phyloP scores from a whole-genome alignment of 2,113 vertebrate species.

The Emydocephalus ijimae region DNA sequence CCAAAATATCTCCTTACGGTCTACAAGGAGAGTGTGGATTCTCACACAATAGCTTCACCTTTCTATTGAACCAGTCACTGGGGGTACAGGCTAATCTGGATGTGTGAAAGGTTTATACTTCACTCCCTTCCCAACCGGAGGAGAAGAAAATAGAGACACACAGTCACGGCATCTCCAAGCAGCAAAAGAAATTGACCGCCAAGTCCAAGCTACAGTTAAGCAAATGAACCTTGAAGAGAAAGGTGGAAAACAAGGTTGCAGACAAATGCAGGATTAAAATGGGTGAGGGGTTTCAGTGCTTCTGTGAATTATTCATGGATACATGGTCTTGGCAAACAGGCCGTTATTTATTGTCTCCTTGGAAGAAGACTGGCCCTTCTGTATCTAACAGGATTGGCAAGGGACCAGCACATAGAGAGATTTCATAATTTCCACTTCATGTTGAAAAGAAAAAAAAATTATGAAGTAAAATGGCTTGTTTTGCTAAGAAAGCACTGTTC shows the following conservation, averaged over 20 bases:
- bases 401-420: background rate
- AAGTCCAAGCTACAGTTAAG: background rate
- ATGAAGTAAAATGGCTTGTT: background rate
- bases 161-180: background rate
- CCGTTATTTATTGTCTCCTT: background rate
- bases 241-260: background rate
- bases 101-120: rapidly evolving
- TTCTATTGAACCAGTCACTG: conserved; percentile 6
- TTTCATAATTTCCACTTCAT: background rate
- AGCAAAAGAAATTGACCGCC: background rate
- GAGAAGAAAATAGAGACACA: background rate
- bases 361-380: background rate
- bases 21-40: background rate
- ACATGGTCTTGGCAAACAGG: background rate
- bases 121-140: background rate
- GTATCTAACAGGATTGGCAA: no score
- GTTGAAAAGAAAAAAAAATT: background rate
- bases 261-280: background rate
- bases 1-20: background rate
- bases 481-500: background rate
- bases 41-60: background rate
- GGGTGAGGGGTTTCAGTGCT: background rate
- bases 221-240: background rate
- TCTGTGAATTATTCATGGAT: background rate
- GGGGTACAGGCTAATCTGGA: background rate